Base-by-base conservation (phyloP, 2,888 invertebrate species). In the Euspilapteryx auroguttella region DNA sequence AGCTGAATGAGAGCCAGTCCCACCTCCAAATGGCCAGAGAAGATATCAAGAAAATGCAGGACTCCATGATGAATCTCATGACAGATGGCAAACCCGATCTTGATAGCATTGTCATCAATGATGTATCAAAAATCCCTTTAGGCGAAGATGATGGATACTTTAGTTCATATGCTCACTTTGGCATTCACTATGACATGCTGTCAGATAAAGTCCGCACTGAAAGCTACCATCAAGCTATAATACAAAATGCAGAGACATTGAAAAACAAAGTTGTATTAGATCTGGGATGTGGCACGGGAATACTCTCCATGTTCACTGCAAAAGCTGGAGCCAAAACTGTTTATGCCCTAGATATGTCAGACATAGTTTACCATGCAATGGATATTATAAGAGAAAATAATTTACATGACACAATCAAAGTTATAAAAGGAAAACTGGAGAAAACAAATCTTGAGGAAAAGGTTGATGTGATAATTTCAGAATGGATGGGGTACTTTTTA, bases 401-500 rank as follows among this genome's bases (percentile, higher is more conserved):
- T 35, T 65, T 89, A 21, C 79, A 84, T 30, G 76, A 86, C 34
- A 80, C 79, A 39, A 86, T 97, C 22, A 81, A 83, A 34, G 78
- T 94, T 30, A 75, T 93, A 0, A 93, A 91, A 65, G 94, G 94
- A 1, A 80, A 88, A 42, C 63, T 97, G 13, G 97, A 97, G 59
- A 87, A 93, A 40, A 86, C 89, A 3, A 71, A 79, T 29, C 57
- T 94, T 26, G 88, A 89, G 1, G 83, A 86, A 30, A 85, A 88
- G 59, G 88, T 89, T 21, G 96, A 98, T 56, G 83, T 95, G 4
- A 92, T 98, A 39, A 85, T 98, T 3, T 96, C 96, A 0, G 97
- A 98, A 59, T 98, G 96, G 95, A 98, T 98, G 97, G 97, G 97
- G 1, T 98, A 98, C 57, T 96, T 97, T 55, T 75, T 98, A 22